Conservation (phyloP, 2,888 invertebrate genomes). For the Bugula neritina region DNA sequence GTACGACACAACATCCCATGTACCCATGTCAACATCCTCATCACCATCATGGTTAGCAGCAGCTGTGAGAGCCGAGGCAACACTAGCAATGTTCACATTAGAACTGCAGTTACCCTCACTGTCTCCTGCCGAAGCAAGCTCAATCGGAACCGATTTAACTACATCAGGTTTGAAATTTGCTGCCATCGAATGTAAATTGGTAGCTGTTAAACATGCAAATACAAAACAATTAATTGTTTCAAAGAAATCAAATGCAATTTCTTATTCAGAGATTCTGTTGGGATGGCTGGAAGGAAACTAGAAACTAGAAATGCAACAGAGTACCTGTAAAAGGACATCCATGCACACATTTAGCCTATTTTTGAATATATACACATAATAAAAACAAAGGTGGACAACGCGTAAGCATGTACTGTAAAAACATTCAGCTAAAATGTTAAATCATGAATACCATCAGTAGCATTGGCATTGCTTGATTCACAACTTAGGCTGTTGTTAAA, state of each 20-base stretch:
- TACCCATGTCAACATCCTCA: background rate
- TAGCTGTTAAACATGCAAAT: background rate
- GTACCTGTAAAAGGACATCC: too few relatives aligned
- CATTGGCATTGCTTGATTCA: slow-evolving; percentile 15
- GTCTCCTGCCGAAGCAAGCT: background rate
- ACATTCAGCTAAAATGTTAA: too few relatives aligned
- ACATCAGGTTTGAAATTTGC: background rate
- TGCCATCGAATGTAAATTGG: background rate
- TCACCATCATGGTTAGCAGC: background rate
- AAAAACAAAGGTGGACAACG: too few relatives aligned
- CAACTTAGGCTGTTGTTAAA: slow-evolving; percentile 20
- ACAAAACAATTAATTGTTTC: too few relatives aligned
- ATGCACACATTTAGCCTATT: too few relatives aligned
- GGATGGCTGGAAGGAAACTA: too few relatives aligned
- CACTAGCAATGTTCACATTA: background rate
- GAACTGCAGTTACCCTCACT: too few relatives aligned
- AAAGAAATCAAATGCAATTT: too few relatives aligned
- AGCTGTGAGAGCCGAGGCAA: background rate
- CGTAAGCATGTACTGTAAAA: too few relatives aligned
- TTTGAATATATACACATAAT: too few relatives aligned
- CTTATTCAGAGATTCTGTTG: too few relatives aligned
- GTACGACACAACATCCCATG: slow-evolving; percentile 6
- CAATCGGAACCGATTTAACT: background rate
- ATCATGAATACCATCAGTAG: slow-evolving; percentile 15
- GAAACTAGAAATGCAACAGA: too few relatives aligned